Evolutionary conservation across 1,140 invertebrate genomes (phyloP).

Genomic region (Aphelinus certus): DNA sequence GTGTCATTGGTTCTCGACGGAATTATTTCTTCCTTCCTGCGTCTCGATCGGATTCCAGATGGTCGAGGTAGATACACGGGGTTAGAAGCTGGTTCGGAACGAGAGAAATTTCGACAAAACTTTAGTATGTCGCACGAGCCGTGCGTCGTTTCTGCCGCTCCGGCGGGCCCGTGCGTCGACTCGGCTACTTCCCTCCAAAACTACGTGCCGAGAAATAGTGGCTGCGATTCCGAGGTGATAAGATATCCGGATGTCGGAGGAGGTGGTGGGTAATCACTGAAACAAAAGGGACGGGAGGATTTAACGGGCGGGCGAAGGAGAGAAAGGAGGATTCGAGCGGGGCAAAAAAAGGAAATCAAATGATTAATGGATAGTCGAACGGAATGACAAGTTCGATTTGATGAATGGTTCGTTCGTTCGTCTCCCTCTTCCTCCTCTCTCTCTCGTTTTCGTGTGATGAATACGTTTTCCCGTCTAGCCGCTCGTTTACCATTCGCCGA

Average conservation of each 20-base stretch:
- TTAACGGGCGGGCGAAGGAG: constrained; percentile 18
- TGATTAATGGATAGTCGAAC: constrained; percentile 40
- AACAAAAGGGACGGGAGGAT: constrained; percentile 42
- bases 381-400: constrained; percentile 38
- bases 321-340: constrained; percentile 43
- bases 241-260: constrained; percentile 33
- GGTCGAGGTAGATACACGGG: too few species aligned
- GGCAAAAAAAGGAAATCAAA: constrained; percentile 51
- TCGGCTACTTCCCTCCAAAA: background rate
- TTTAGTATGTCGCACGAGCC: too few species aligned
- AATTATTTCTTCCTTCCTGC: too few species aligned
- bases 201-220: constrained; percentile 26
- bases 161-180: too few species aligned
- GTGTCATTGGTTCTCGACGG: too few species aligned
- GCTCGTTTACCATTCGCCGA: too few species aligned
- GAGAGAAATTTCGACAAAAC: too few species aligned
- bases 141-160: too few species aligned
- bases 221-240: constrained; percentile 16
- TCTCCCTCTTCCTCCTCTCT: constrained; percentile 5
- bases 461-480: constrained; percentile 11
- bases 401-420: constrained; percentile 26
- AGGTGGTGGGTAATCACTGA: constrained; percentile 36
- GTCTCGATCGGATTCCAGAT: too few species aligned
- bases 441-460: constrained; percentile 33
- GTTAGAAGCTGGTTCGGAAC: too few species aligned